These are phyloP conservation scores for Stenopsyche tienmushanensis DNA, from an alignment of 1,140 invertebrate genomes.

Conservation along the genomic window DNA sequence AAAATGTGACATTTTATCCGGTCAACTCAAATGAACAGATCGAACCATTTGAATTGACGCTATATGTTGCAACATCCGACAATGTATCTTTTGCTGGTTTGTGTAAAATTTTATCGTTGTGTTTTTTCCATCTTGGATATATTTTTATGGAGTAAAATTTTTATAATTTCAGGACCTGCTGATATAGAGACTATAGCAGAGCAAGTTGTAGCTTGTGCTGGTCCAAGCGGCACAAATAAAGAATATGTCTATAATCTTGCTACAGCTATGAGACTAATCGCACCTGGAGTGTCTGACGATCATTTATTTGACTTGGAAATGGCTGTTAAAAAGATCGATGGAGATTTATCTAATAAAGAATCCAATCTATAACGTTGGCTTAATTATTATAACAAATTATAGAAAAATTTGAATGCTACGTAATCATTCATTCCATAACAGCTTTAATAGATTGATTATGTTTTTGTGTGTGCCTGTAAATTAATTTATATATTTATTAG, in stretches of 20 bases:
- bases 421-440: background rate
- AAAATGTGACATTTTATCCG: constrained; percentile 70
- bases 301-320: constrained; percentile 78
- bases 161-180: constrained; percentile 60
- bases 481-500: too few species aligned
- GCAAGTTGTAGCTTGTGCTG: constrained; percentile 71
- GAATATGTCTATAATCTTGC: constrained; percentile 89
- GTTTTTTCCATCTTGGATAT: background rate
- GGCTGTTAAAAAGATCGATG: constrained; percentile 50
- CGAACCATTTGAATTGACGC: constrained; percentile 68
- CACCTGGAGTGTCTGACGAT: constrained; percentile 67
- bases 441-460: too few species aligned
- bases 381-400: too few species aligned
- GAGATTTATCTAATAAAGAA: too few species aligned
- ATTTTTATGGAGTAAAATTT: constrained; percentile 12
- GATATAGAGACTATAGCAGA: constrained; percentile 74
- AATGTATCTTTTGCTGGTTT: constrained; percentile 74
- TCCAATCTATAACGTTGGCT: too few species aligned
- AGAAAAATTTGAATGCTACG: background rate
- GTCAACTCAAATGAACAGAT: constrained; percentile 44
- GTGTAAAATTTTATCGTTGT: background rate
- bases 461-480: too few species aligned
- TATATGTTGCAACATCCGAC: constrained; percentile 79
- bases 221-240: constrained; percentile 83
- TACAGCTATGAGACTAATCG: constrained; percentile 71